These are phyloP conservation scores for Uropetala carovei DNA, from an alignment of 2,888 invertebrate species.

Conservation along the genomic window DNA sequence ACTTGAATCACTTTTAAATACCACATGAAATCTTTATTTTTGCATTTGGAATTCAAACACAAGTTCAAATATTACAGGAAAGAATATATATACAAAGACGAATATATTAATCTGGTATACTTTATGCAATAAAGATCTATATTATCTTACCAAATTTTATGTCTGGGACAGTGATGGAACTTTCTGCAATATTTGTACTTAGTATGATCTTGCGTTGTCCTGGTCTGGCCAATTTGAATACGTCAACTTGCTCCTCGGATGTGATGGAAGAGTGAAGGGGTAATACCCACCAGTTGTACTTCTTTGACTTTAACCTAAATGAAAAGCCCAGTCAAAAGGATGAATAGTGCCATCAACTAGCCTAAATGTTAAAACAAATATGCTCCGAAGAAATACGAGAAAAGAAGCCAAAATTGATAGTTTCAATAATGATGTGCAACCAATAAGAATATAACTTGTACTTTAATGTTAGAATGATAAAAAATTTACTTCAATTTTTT, in stretches of 20 bases:
- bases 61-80: too few relatives aligned
- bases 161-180: slow-evolving; percentile 93
- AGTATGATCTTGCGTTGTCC: slow-evolving; percentile 89
- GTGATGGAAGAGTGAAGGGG: slow-evolving; percentile 87
- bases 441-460: neutral
- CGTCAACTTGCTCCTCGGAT: slow-evolving; percentile 84
- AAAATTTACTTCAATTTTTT: too few relatives aligned
- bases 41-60: too few relatives aligned
- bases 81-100: too few relatives aligned
- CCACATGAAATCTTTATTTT: too few relatives aligned
- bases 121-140: neutral
- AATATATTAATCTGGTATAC: too few relatives aligned
- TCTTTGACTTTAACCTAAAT: slow-evolving; percentile 71
- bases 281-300: slow-evolving; percentile 70
- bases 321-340: neutral
- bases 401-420: neutral
- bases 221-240: slow-evolving; percentile 80
- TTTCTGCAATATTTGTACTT: slow-evolving; percentile 94
- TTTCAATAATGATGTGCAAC: neutral
- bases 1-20: too few relatives aligned
- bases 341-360: neutral
- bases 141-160: slow-evolving; percentile 83
- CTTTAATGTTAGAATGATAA: too few relatives aligned
- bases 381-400: too few relatives aligned
- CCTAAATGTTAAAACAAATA: too few relatives aligned